Percentiles rank a stretch among this genome's conserved stretches.
Evolutionary conservation across 1,140 invertebrate species (phyloP).

Genomic region (Paraescarpia echinospica): DNA sequence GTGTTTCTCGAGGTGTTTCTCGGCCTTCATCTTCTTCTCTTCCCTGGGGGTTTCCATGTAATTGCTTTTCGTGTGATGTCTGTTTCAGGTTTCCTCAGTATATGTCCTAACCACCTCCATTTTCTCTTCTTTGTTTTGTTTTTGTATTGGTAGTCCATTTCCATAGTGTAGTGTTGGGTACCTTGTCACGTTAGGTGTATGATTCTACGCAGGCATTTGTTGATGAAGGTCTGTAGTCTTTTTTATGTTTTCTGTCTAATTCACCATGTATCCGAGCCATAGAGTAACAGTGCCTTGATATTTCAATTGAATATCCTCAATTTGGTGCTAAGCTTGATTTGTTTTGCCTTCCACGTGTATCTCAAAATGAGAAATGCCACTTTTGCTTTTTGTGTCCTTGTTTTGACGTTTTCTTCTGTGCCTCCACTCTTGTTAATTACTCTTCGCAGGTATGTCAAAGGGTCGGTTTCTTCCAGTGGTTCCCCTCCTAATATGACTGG

Average conservation of each 20-base stretch:
- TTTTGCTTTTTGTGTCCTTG: constrained; percentile 28
- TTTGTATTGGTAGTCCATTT: too few species aligned
- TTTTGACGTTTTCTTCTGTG: constrained; percentile 24
- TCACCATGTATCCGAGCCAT: too few species aligned
- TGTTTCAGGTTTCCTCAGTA: too few species aligned
- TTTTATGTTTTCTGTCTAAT: too few species aligned
- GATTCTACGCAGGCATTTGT: constrained; percentile 28
- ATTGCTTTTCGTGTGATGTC: too few species aligned
- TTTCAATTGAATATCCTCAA: constrained; percentile 34
- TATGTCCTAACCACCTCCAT: too few species aligned
- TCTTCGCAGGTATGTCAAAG: constrained; percentile 1
- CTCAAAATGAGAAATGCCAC: constrained; percentile 26
- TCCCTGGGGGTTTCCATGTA: too few species aligned
- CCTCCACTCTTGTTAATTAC: constrained; percentile 24
- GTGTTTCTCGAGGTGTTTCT: too few species aligned
- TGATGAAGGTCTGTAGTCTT: too few species aligned
- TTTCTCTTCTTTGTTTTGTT: too few species aligned
- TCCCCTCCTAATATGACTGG: constrained; percentile 16
- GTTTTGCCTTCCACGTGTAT: constrained; percentile 22
- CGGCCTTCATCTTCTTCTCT: too few species aligned
- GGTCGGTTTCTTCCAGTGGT: neutral
- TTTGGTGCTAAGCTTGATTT: constrained; percentile 27
- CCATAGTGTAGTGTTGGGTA: neutral
- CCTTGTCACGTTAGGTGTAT: too few species aligned
- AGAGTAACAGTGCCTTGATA: constrained; percentile 34